Percentiles rank a stretch among this genome's conserved stretches.
Conservation (phyloP, 53 echinoderm and acorn worm species). For the Luidia sarsii region DNA sequence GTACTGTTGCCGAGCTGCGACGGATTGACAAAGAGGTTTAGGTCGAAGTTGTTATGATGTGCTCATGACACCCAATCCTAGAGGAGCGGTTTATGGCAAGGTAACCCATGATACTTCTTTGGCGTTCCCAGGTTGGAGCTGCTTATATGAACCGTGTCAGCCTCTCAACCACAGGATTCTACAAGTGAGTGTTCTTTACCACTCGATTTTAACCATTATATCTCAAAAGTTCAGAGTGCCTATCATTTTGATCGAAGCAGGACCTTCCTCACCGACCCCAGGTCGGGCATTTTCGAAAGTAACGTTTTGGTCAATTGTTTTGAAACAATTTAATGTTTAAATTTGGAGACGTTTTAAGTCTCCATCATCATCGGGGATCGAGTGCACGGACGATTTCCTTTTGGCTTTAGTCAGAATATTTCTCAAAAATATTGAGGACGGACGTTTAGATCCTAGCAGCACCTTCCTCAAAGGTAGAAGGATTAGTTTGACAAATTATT, state of each 20-base stretch:
- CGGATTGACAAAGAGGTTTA: not conserved
- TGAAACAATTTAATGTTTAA: too few species aligned
- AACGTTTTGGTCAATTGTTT: not conserved
- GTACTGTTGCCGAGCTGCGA: not conserved
- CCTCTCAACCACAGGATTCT: slow-evolving; percentile 79
- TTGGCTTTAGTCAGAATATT: too few species aligned
- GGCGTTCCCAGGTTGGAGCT: slow-evolving; percentile 56
- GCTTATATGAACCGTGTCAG: slow-evolving; percentile 76
- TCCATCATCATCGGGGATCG: too few species aligned
- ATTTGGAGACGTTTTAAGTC: too few species aligned
- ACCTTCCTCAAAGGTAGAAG: too few species aligned
- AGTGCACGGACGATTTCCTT: too few species aligned
- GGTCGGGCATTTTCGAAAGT: not conserved
- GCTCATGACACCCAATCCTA: not conserved
- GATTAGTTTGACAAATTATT: too few species aligned
- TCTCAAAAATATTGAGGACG: too few species aligned
- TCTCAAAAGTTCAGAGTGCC: not conserved
- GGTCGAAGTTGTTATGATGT: not conserved
- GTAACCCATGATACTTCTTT: not conserved
- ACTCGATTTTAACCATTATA: not conserved
- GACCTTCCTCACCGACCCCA: not conserved
- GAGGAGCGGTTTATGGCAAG: not conserved
- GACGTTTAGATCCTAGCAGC: too few species aligned
- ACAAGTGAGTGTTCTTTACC: slow-evolving; percentile 65
- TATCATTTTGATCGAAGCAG: not conserved